Evolutionary conservation across 2,113 vertebrate genomes (phyloP).

Genomic region (Laterallus jamaicensis): DNA sequence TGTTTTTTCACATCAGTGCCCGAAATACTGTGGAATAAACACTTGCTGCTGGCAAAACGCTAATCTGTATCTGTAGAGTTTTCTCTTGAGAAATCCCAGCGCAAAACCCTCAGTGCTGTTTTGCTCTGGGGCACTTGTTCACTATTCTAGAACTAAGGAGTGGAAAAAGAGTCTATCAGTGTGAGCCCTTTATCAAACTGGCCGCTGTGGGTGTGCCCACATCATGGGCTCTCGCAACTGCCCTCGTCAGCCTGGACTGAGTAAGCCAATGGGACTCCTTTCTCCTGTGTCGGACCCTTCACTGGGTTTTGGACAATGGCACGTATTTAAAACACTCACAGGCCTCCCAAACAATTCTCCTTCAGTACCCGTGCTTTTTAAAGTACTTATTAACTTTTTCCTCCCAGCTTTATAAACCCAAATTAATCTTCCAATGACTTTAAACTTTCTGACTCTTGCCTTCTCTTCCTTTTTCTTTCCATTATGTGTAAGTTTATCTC

Average conservation of each 20-base stretch:
- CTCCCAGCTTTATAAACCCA: neutral
- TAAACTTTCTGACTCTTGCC: neutral
- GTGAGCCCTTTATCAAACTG: neutral
- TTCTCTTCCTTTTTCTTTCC: neutral
- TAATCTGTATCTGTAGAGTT: neutral
- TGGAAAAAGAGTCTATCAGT: conserved; percentile 22
- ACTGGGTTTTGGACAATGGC: neutral
- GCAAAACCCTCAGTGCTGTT: neutral
- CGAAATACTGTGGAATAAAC: conserved; percentile 11
- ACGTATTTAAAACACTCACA: neutral
- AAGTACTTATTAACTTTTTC: neutral
- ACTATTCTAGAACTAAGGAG: conserved; percentile 3
- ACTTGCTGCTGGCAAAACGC: neutral
- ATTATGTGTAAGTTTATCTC: neutral
- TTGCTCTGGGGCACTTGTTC: conserved; percentile 28
- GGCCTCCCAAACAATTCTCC: neutral
- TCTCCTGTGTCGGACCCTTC: fast-evolving
- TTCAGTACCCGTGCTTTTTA: fast-evolving
- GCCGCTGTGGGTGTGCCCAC: neutral
- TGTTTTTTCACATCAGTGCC: conserved; percentile 20
- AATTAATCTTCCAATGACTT: neutral
- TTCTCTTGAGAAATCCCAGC: neutral
- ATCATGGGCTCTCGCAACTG: fast-evolving
- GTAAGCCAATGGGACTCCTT: neutral
- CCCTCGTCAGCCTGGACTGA: neutral